A percentile compares a stretch with the other conserved stretches of the same genome.
These are phyloP conservation scores for Fringilla coelebs DNA, from an alignment of 2,797 vertebrate genomes.

Conservation along the genomic window DNA sequence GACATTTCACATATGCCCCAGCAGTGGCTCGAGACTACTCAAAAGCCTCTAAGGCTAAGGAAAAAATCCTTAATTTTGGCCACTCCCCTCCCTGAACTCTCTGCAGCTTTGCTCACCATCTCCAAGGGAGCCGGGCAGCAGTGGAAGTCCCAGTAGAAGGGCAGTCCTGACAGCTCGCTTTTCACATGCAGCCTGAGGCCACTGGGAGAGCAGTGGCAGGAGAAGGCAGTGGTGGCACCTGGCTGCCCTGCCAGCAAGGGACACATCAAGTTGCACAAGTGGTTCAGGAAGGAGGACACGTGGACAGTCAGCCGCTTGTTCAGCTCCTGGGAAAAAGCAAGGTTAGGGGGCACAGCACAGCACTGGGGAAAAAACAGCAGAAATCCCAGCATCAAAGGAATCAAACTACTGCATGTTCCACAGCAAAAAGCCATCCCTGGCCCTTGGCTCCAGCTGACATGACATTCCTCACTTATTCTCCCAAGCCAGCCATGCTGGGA, in stretches of 20 bases:
- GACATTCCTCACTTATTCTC: not conserved
- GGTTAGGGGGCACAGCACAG: not conserved
- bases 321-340: slow-evolving; percentile 43
- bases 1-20: not conserved
- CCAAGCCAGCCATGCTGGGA: not conserved
- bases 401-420: not conserved
- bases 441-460: not conserved
- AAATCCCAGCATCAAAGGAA: not conserved
- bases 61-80: not conserved
- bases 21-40: accelerated
- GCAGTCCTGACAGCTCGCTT: slow-evolving; percentile 30
- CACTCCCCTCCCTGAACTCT: not conserved
- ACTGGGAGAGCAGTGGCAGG: not conserved
- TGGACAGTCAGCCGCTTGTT: slow-evolving; percentile 42
- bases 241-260: not conserved
- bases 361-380: not conserved
- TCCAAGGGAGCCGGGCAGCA: slow-evolving; percentile 25
- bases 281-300: slow-evolving; percentile 11
- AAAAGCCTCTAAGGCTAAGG: not conserved
- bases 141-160: slow-evolving; percentile 59
- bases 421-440: not conserved
- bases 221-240: not conserved
- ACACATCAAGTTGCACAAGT: not conserved
- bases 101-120: not conserved
- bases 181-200: not conserved